Evolutionary conservation across 92 coral and sea anemone species (phyloP).

Genomic region (Parazoanthus atlanticus): DNA sequence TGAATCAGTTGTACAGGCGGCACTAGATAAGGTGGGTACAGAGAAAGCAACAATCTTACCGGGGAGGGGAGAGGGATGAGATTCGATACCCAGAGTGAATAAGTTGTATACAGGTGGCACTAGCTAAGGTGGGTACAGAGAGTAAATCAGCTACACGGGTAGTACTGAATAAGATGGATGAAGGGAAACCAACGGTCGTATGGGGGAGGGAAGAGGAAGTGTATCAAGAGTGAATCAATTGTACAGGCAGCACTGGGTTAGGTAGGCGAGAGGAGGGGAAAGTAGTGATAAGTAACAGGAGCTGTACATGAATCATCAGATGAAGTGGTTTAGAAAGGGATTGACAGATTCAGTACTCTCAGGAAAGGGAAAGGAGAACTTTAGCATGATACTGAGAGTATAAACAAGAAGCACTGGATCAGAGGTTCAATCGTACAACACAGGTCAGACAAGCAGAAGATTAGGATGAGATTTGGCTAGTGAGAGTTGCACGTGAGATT

Average conservation of each 20-base stretch:
- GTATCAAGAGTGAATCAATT: background rate
- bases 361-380: background rate
- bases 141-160: no score
- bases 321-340: background rate
- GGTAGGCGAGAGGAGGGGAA: background rate
- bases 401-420: no score
- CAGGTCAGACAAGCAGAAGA: background rate
- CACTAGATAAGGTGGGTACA: no score
- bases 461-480: background rate
- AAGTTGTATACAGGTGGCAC: constrained; percentile 54
- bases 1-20: constrained; percentile 19
- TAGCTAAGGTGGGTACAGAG: constrained; percentile 41
- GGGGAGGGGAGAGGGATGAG: no score
- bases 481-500: background rate
- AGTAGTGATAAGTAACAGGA: background rate
- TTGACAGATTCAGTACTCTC: background rate
- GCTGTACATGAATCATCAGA: background rate
- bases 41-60: background rate
- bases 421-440: no score
- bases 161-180: background rate
- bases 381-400: background rate
- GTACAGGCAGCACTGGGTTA: background rate
- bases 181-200: background rate
- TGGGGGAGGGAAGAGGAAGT: background rate
- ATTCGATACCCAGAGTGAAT: constrained; percentile 52